Evolutionary conservation across 1,140 invertebrate species (phyloP).

Genomic region (Rhagoletis pomonella): DNA sequence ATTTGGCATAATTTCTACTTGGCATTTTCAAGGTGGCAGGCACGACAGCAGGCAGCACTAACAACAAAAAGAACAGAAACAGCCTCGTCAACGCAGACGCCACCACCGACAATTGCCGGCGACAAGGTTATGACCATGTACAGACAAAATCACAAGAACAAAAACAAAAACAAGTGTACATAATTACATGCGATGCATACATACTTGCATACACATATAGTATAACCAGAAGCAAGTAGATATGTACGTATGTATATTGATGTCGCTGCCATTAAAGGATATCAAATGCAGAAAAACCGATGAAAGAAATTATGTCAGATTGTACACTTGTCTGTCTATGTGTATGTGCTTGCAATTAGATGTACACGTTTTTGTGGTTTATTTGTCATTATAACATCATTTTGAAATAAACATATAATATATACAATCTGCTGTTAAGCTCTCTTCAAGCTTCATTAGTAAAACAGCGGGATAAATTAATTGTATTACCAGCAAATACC

Average conservation of each 20-base stretch:
- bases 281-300: background rate
- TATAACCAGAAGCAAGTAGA: no score
- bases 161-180: background rate
- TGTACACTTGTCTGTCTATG: background rate
- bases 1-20: constrained; percentile 51
- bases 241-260: background rate
- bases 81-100: background rate
- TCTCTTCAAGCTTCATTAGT: background rate
- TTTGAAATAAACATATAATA: background rate
- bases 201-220: background rate
- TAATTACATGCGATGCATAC: background rate
- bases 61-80: background rate
- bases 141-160: constrained; percentile 39
- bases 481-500: no score
- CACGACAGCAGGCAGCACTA: background rate
- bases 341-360: background rate
- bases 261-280: constrained; percentile 34
- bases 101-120: constrained; percentile 27
- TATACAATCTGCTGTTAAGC: background rate
- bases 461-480: background rate
- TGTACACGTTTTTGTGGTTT: background rate
- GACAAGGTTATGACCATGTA: constrained; percentile 51
- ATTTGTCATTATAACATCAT: no score
- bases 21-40: constrained; percentile 40
- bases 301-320: background rate